These are phyloP conservation scores for Poicephalus meyeri DNA, from an alignment of 2,113 vertebrate genomes.

Conservation along the genomic window DNA sequence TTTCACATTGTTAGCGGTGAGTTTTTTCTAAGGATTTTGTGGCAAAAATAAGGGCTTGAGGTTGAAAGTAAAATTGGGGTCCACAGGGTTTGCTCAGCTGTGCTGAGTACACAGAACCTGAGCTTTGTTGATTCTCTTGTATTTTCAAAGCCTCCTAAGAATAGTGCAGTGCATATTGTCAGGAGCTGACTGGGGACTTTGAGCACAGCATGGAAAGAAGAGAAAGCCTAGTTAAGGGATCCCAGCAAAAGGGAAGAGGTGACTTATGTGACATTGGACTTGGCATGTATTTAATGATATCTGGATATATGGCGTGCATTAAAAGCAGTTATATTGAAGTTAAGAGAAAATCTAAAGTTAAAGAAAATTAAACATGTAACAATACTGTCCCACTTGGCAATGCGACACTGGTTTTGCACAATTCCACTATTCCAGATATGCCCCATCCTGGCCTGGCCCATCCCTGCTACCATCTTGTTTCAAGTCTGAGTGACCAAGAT, in stretches of 20 bases:
- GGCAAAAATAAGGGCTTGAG: not conserved
- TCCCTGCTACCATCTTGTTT: not conserved
- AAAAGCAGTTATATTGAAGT: not conserved
- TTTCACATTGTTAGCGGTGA: not conserved
- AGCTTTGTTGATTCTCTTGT: not conserved
- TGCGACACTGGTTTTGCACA: not conserved
- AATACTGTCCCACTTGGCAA: not conserved
- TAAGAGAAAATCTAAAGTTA: not conserved
- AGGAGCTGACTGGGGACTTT: not conserved
- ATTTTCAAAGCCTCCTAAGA: not conserved
- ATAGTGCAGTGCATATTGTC: not conserved
- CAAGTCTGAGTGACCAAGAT: not conserved
- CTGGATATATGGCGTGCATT: not conserved
- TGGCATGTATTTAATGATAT: not conserved
- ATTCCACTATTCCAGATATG: not conserved
- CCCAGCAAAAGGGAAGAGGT: not conserved
- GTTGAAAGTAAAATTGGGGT: not conserved
- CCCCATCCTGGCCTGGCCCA: accelerated
- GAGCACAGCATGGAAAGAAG: not conserved
- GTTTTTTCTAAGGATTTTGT: not conserved
- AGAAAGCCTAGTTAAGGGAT: not conserved
- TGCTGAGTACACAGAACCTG: not conserved
- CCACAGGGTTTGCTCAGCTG: not conserved
- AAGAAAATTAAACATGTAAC: not conserved
- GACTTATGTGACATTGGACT: not conserved